These are phyloP conservation scores for Phainopepla nitens DNA, from an alignment of 2,113 vertebrate species.

Conservation along the genomic window DNA sequence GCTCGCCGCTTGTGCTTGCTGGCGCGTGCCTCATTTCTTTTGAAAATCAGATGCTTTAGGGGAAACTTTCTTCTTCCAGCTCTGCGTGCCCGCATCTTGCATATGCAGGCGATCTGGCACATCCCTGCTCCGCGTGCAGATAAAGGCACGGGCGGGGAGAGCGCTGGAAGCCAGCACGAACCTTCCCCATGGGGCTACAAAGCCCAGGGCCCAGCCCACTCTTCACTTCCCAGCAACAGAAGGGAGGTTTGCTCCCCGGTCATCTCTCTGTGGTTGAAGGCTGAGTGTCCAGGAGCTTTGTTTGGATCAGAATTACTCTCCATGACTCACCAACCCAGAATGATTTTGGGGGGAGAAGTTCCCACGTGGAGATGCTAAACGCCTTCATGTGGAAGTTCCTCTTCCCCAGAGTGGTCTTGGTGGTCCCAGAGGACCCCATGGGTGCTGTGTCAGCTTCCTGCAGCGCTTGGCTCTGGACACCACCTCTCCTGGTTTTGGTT, in stretches of 20 bases:
- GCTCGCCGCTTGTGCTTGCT: not conserved
- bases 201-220: not conserved
- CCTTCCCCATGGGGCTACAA: not conserved
- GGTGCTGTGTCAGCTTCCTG: not conserved
- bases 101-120: conserved; percentile 29
- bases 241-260: not conserved
- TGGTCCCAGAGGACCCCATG: not conserved
- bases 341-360: not conserved
- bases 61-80: conserved; percentile 51
- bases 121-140: conserved; percentile 7
- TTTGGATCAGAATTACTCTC: rapidly evolving
- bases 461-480: rapidly evolving
- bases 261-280: rapidly evolving
- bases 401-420: rapidly evolving
- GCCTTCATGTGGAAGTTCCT: too few relatives aligned
- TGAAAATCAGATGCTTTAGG: conserved; percentile 55
- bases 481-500: not conserved
- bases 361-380: rapidly evolving
- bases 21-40: conserved; percentile 44
- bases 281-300: not conserved
- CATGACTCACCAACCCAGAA: rapidly evolving
- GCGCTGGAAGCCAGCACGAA: not conserved
- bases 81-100: conserved; percentile 14
- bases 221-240: rapidly evolving
- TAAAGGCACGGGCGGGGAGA: not conserved